A percentile compares a stretch with the other conserved stretches of the same genome.
Evolutionary conservation across 1,140 invertebrate genomes (phyloP).

Genomic region (Saxidomus purpurata): DNA sequence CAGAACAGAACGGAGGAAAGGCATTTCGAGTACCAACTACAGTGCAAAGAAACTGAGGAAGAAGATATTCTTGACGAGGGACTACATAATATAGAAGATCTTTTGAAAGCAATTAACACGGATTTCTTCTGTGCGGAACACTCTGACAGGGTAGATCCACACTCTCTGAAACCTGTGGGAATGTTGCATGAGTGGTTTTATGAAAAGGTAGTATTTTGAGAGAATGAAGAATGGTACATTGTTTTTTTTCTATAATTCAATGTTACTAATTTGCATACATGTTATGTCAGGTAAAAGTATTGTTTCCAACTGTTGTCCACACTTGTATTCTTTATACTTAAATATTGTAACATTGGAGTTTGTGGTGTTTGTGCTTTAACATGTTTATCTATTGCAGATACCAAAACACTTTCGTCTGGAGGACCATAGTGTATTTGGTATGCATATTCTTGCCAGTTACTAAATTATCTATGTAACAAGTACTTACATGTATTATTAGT

Average conservation of each 20-base stretch:
- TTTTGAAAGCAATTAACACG: background rate
- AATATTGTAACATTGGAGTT: too few species aligned
- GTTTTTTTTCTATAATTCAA: too few species aligned
- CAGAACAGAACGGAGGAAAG: background rate
- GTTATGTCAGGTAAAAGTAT: too few species aligned
- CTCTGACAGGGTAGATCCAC: slow-evolving; percentile 32
- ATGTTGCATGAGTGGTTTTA: slow-evolving; percentile 52
- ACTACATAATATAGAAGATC: background rate
- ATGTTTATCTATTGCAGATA: slow-evolving; percentile 13
- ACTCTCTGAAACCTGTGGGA: slow-evolving; percentile 19
- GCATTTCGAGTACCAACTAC: background rate
- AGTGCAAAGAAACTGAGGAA: slow-evolving; percentile 27
- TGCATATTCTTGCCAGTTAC: too few species aligned
- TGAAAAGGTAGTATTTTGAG: slow-evolving; percentile 33
- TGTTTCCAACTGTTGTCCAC: too few species aligned
- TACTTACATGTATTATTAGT: too few species aligned
- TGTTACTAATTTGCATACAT: too few species aligned
- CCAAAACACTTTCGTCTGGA: background rate
- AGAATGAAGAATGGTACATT: too few species aligned
- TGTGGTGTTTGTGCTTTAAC: too few species aligned
- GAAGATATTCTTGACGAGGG: slow-evolving; percentile 26
- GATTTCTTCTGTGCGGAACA: slow-evolving; percentile 48
- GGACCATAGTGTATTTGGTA: background rate
- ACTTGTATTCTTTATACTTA: too few species aligned
- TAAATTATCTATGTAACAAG: too few species aligned